These are phyloP conservation scores for Aphelinus atriplicis DNA, from an alignment of 1,140 invertebrate genomes.

Conservation along the genomic window DNA sequence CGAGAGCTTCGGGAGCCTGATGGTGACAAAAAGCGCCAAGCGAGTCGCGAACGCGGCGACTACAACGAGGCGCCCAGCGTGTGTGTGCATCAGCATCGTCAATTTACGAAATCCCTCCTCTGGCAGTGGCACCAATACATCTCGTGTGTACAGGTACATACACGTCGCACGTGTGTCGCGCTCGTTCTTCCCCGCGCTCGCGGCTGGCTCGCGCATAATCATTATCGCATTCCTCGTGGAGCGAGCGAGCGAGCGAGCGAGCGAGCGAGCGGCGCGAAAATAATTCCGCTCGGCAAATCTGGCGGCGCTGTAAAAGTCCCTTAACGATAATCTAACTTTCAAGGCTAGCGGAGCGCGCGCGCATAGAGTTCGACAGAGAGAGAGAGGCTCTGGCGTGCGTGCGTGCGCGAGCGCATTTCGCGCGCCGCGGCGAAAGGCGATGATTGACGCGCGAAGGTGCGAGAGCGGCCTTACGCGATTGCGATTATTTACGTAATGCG, in stretches of 20 bases:
- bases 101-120: slow-evolving; percentile 2
- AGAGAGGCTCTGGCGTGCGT: background rate
- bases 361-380: background rate
- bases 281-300: slow-evolving; percentile 24
- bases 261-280: background rate
- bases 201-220: slow-evolving; percentile 4
- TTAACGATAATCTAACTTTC: slow-evolving; percentile 37
- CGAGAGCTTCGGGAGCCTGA: no score
- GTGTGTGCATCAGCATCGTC: background rate
- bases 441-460: slow-evolving; percentile 51
- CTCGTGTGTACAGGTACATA: no score
- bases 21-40: no score
- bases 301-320: slow-evolving; percentile 40
- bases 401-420: background rate
- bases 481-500: slow-evolving; percentile 53
- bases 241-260: no score
- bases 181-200: background rate
- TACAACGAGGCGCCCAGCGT: no score
- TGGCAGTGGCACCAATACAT: background rate
- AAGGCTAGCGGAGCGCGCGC: slow-evolving; percentile 23
- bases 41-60: no score
- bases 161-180: background rate
- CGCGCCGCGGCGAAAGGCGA: slow-evolving; percentile 53
- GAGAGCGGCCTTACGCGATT: slow-evolving; percentile 37
- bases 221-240: slow-evolving; percentile 20